Percentiles rank a stretch among this genome's conserved stretches.
phyloP scores from a whole-genome alignment of 2,797 vertebrate genomes.

The Sitta carolinensis region DNA sequence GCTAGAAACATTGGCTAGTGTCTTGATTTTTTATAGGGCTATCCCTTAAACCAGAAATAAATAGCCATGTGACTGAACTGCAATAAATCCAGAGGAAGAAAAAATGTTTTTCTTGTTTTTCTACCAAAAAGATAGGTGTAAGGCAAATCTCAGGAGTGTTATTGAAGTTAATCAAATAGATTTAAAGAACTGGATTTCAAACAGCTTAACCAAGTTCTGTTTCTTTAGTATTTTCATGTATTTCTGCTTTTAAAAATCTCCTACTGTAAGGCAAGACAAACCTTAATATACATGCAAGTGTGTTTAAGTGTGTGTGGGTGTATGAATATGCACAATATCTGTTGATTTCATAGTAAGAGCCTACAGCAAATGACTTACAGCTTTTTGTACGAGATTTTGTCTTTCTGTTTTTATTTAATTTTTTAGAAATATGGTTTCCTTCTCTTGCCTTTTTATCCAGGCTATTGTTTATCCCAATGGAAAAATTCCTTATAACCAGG shows the following conservation, averaged over 20 bases:
- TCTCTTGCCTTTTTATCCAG: not conserved
- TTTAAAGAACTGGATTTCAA: not conserved
- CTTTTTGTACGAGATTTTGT: not conserved
- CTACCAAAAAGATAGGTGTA: not conserved
- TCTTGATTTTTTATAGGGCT: not conserved
- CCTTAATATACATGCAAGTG: not conserved
- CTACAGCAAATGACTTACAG: not conserved
- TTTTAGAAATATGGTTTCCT: not conserved
- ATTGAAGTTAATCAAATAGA: not conserved
- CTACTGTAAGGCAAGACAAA: not conserved
- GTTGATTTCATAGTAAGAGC: not conserved
- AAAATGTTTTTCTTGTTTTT: not conserved
- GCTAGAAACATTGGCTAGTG: not conserved
- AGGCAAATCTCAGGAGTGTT: not conserved
- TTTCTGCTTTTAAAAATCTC: not conserved
- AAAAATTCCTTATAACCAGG: not conserved
- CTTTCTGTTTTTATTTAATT: constrained; percentile 4
- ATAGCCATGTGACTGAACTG: not conserved
- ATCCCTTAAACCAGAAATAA: not conserved
- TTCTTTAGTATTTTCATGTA: not conserved
- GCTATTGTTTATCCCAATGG: constrained; percentile 1
- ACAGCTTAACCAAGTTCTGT: not conserved
- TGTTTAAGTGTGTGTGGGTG: not conserved
- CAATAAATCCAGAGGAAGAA: not conserved
- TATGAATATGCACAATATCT: not conserved